phyloP scores from a whole-genome alignment of 2,888 invertebrate species.

The Macropis europaea region DNA sequence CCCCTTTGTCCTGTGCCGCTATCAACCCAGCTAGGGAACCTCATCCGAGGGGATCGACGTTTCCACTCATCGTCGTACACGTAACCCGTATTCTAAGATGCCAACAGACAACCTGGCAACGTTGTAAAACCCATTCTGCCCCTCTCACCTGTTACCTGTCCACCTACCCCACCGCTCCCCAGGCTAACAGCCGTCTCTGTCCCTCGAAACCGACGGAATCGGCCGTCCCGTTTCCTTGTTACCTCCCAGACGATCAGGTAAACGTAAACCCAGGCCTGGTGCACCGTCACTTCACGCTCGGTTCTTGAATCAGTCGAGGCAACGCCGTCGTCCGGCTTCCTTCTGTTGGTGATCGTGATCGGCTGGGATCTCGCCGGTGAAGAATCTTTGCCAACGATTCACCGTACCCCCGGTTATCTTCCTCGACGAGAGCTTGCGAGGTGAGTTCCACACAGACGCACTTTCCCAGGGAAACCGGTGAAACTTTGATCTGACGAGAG shows the following conservation, averaged over 20 bases:
- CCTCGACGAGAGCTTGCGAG: too few relatives aligned
- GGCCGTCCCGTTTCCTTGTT: slow-evolving; percentile 35
- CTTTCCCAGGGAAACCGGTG: too few relatives aligned
- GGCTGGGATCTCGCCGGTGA: too few relatives aligned
- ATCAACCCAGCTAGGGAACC: slow-evolving; percentile 19
- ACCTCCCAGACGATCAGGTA: slow-evolving; percentile 63
- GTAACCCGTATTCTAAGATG: slow-evolving; percentile 43
- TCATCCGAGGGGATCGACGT: slow-evolving; percentile 28
- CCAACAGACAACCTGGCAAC: slow-evolving; percentile 52
- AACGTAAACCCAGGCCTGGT: slow-evolving; percentile 63
- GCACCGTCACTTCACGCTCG: slow-evolving; percentile 63
- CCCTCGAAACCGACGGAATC: slow-evolving; percentile 14
- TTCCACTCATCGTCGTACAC: slow-evolving; percentile 40
- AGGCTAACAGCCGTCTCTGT: slow-evolving; percentile 9
- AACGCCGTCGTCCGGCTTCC: slow-evolving; percentile 53
- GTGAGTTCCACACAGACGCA: too few relatives aligned
- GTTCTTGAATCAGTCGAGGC: slow-evolving; percentile 75
- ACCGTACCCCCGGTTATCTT: too few relatives aligned
- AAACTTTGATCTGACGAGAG: too few relatives aligned
- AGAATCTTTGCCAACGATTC: too few relatives aligned
- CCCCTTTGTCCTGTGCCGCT: slow-evolving; percentile 39
- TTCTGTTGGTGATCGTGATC: slow-evolving; percentile 25
- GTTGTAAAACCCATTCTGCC: slow-evolving; percentile 50
- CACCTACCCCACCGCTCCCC: neutral
- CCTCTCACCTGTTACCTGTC: slow-evolving; percentile 60